Base-by-base conservation (phyloP, 2,797 vertebrate genomes). In the Cirrhinus molitorella region DNA sequence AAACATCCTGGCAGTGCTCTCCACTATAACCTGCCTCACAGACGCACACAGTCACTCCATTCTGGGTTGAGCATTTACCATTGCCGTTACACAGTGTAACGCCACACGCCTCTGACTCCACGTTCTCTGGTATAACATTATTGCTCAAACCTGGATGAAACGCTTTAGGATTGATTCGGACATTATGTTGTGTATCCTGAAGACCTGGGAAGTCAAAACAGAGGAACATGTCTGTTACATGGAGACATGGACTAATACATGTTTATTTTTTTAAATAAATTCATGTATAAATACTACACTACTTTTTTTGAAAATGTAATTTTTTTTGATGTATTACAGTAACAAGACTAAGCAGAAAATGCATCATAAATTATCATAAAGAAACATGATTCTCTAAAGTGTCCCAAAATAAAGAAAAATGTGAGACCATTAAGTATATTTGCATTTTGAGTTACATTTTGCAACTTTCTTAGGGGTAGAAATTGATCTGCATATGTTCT, bases 1-100 rank as follows among this genome's bases (percentile, higher is more conserved):
- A 68, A 0, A 78, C 21, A 9, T 94, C 90, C 87, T 97, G 91
- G 0, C 97, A 99, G 76, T 89, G 93, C 2, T 95, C 91, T 0
- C 97, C 96, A 0, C 81, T 87, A n/a, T 95, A 97, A 28, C 91
- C 94, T 51, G 87, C 2, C 1, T 87, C 85, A 0, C 97, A 98
- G 68, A 83, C 87, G 11, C 97, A 98, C 0, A 9, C 89, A 0
- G 85, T 89, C 9, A 51, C 85, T 5, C 90, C 93, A 0, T 89
- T 83, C n/a, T 76, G 85, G 0, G 91, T 59, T 23, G 89, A 87
- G 1, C 98, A 98, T 19, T 77, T 89, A 0, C 97, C 96, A 0
- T 91, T 95, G 68, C 94, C 91, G 3, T 91, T 95, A 87, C 97
- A 99, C 19, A 1, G 90, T 1, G 2, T 88, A 19, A 84, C 78